Percentiles rank a stretch among this genome's conserved stretches.
These are phyloP conservation scores for Trinorchestia longiramus DNA, from an alignment of 1,140 invertebrate species.

Conservation along the genomic window DNA sequence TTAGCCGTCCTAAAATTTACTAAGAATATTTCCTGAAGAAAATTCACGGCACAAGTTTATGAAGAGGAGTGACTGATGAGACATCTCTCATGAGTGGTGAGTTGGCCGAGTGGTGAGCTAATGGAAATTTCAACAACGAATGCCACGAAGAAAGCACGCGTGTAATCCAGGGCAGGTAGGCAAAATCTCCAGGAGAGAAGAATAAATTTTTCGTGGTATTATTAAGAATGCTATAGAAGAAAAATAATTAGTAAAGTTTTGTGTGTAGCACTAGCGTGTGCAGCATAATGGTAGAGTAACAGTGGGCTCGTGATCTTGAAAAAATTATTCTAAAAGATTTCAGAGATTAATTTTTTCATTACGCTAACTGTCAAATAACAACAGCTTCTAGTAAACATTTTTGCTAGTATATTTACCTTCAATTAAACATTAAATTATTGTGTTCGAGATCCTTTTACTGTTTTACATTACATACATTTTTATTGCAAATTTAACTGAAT, in stretches of 20 bases:
- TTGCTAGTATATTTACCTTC: no score
- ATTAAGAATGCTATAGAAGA: not conserved
- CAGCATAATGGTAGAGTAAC: no score
- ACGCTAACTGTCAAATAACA: no score
- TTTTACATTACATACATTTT: not conserved
- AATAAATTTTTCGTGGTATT: not conserved
- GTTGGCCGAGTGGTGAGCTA: not conserved
- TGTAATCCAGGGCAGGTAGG: not conserved
- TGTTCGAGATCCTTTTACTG: not conserved
- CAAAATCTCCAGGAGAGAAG: not conserved
- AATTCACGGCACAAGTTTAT: slow-evolving; percentile 35
- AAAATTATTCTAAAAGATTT: no score
- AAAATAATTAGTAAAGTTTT: not conserved
- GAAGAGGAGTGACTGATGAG: slow-evolving; percentile 49
- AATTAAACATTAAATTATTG: not conserved
- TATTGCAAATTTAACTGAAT: not conserved
- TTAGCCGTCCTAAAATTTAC: slow-evolving; percentile 43
- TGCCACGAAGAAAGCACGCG: not conserved
- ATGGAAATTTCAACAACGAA: not conserved
- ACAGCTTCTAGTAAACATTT: no score
- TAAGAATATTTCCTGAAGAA: slow-evolving; percentile 42
- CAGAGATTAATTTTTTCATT: no score
- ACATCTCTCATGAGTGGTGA: not conserved
- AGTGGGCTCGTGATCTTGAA: no score
- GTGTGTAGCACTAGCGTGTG: not conserved